Percentiles rank a stretch among this genome's conserved stretches.
Conservation (phyloP, 2,797 vertebrate genomes). For the Oophaga sylvatica region DNA sequence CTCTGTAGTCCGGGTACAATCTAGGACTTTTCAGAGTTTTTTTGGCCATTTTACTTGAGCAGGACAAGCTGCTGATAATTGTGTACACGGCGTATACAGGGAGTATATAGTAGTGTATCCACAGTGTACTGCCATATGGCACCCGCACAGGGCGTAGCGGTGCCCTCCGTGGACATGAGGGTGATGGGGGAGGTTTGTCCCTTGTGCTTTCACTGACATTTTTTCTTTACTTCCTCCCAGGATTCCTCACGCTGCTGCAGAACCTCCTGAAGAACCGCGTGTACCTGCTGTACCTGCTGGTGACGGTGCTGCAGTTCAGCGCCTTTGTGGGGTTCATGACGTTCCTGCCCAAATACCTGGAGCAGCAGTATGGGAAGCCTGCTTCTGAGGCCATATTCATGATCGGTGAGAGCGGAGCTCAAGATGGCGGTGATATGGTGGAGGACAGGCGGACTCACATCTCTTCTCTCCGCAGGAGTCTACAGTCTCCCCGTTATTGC, state of each 20-base stretch:
- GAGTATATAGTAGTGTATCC: too few relatives aligned
- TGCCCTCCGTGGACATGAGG: too few relatives aligned
- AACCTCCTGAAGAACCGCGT: conserved; percentile 76
- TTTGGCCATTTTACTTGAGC: too few relatives aligned
- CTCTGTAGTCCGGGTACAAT: too few relatives aligned
- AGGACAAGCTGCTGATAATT: too few relatives aligned
- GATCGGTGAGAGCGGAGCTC: conserved; percentile 69
- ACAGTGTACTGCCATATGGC: too few relatives aligned
- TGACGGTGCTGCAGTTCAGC: conserved; percentile 80
- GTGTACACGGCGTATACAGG: too few relatives aligned
- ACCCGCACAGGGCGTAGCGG: too few relatives aligned
- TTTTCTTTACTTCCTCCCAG: conserved; percentile 67
- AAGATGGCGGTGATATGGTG: neutral
- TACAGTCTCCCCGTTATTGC: conserved; percentile 72
- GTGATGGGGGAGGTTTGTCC: too few relatives aligned
- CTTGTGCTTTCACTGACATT: too few relatives aligned
- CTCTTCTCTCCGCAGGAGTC: conserved; percentile 66
- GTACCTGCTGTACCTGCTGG: conserved; percentile 80
- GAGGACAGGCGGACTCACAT: neutral
- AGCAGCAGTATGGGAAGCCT: conserved; percentile 88
- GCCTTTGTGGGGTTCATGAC: conserved; percentile 81
- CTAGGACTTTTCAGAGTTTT: too few relatives aligned
- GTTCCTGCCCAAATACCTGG: conserved; percentile 87
- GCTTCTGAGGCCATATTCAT: conserved; percentile 86
- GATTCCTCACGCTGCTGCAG: conserved; percentile 81